These are phyloP conservation scores for Brenthis hecate DNA, from an alignment of 2,888 invertebrate genomes.

Conservation along the genomic window DNA sequence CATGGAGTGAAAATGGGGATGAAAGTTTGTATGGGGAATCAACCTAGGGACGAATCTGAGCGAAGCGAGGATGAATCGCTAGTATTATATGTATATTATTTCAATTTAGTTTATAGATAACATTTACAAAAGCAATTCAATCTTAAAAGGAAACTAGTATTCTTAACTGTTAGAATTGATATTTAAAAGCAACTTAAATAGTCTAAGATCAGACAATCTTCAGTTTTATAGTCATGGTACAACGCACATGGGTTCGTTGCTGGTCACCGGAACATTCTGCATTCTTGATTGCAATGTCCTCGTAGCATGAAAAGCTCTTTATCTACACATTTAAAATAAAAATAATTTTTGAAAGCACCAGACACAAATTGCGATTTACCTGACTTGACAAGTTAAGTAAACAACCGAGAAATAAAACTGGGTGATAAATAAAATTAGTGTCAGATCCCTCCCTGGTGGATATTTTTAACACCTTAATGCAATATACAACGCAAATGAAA, in stretches of 20 bases:
- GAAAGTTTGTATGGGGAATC: too few relatives aligned
- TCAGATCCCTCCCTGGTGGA: slow-evolving; percentile 5
- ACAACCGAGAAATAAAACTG: slow-evolving; percentile 11
- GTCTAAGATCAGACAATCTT: slow-evolving; percentile 15
- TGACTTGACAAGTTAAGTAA: slow-evolving; percentile 12
- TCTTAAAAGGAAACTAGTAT: not conserved
- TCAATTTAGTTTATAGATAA: too few relatives aligned
- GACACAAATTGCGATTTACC: slow-evolving; percentile 11
- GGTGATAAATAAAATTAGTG: slow-evolving; percentile 20
- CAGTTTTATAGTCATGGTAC: slow-evolving; percentile 27
- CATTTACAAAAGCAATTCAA: not conserved
- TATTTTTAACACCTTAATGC: slow-evolving; percentile 7
- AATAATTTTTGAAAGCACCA: slow-evolving; percentile 6
- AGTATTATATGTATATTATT: too few relatives aligned
- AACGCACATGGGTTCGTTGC: slow-evolving; percentile 20
- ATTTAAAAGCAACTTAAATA: not conserved
- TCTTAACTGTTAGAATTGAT: not conserved
- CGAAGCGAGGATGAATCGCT: too few relatives aligned
- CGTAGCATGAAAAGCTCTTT: slow-evolving; percentile 24
- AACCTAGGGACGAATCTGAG: too few relatives aligned
- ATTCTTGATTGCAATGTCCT: slow-evolving; percentile 32
- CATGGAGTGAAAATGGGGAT: too few relatives aligned
- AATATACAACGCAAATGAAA: slow-evolving; percentile 9
- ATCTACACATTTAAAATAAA: not conserved
- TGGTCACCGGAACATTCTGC: slow-evolving; percentile 27